Conservation (phyloP, 2,113 vertebrate species). For the Oreamnos americanus region DNA sequence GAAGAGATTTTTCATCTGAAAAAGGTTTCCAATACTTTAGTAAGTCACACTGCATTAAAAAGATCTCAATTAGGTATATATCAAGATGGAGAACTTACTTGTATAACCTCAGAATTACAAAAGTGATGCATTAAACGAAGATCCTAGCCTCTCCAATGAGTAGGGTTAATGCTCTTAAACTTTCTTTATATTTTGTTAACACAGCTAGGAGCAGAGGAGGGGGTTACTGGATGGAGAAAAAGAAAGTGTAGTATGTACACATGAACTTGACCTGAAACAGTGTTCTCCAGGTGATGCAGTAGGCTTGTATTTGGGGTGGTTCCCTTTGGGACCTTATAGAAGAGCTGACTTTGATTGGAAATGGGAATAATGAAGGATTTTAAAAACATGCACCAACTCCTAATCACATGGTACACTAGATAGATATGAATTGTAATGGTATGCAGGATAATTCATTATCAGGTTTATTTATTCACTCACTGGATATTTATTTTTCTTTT, state of each 20-base stretch:
- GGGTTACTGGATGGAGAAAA: background rate
- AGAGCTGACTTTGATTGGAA: background rate
- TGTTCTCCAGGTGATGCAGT: background rate
- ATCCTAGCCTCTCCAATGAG: background rate
- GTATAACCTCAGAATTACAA: background rate
- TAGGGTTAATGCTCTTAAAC: background rate
- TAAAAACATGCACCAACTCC: background rate
- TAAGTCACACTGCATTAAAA: background rate
- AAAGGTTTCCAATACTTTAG: background rate
- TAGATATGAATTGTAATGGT: background rate
- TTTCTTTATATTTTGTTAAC: background rate
- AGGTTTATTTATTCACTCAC: background rate
- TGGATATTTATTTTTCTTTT: background rate
- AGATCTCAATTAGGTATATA: background rate
- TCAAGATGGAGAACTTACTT: background rate
- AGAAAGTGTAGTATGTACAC: background rate
- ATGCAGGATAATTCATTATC: background rate
- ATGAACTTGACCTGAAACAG: background rate
- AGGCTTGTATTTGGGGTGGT: background rate
- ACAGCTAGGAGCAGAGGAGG: background rate
- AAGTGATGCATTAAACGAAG: background rate
- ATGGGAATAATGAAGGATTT: conserved; percentile 7
- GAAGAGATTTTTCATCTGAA: conserved; percentile 23
- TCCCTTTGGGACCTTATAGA: background rate
- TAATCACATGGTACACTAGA: background rate